Base-by-base conservation (phyloP, 2,888 invertebrate species). In the Synergus japonicus region DNA sequence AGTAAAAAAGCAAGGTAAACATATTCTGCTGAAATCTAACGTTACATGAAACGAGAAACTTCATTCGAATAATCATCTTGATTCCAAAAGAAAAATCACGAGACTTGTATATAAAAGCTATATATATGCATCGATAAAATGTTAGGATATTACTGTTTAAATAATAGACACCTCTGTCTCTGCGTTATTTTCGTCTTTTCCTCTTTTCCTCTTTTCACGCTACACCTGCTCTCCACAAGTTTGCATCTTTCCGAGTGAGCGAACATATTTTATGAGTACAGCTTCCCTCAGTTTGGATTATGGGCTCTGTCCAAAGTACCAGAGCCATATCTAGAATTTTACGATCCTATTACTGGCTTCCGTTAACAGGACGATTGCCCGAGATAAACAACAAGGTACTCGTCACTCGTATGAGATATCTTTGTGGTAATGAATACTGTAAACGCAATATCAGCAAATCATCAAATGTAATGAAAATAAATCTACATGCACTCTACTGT, bases 281-380 rank as follows among this genome's bases (percentile, higher is more conserved):
- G 80, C 78, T 65, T 79, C 63, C 65, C 58, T 73, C 46, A 76
- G 78, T 78, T 46, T 78, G 63, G 76, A 54, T 76, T 65, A 81
- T 67, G 78, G 54, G 76, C 76, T 76, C 58, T 64, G 81, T 81
- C 58, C 81, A 77, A 79, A 82, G 80, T 78, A 84, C 83, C 78
- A 81, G 69, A 73, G 81, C 82, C 78, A 84, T 84, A 85, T 85
- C 82, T 83, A 80, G 77, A 82, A 83, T 85, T 88, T 88, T 88
- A 88, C 85, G 86, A 86, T 84, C 80, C 86, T 85, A 85, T 88
- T 86, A 86, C 85, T 86, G 85, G 85, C 83, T 88, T 86, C 85
- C 85, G 85, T 86, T 87, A 84, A 84, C 84, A 82, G 83, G 83
- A 86, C 83, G 83, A 87, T 86, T 83, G 84, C 81, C 79, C 66